These are phyloP conservation scores for Uropetala carovei DNA, from an alignment of 2,888 invertebrate genomes.

Conservation along the genomic window DNA sequence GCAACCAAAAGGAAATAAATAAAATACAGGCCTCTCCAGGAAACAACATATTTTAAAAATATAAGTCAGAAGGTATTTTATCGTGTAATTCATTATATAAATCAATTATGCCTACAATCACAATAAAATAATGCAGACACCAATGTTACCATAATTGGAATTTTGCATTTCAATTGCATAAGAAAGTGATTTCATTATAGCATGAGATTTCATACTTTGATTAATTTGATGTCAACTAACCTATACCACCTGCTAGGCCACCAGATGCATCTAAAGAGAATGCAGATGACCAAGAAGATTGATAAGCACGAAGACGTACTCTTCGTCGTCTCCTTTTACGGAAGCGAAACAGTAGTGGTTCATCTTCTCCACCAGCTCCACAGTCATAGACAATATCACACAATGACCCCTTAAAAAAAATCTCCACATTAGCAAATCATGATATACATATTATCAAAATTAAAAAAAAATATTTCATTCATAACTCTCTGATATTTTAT, in stretches of 20 bases:
- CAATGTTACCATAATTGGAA: no score
- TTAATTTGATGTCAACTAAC: slow-evolving; percentile 67
- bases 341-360: slow-evolving; percentile 84
- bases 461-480: background rate
- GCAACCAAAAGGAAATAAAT: no score
- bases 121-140: no score
- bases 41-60: no score
- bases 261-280: slow-evolving; percentile 83
- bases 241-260: slow-evolving; percentile 82
- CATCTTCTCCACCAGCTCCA: slow-evolving; percentile 75
- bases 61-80: no score
- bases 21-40: no score
- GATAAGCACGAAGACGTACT: slow-evolving; percentile 79
- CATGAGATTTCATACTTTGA: background rate
- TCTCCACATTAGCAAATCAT: background rate
- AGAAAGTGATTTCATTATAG: background rate
- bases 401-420: slow-evolving; percentile 78
- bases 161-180: no score
- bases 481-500: no score
- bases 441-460: background rate
- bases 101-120: no score
- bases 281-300: slow-evolving; percentile 82
- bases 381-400: slow-evolving; percentile 80
- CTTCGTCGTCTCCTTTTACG: slow-evolving; percentile 77
- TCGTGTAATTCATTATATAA: no score